phyloP scores from a whole-genome alignment of 2,113 vertebrate species.

The Pseudolaguvia tuberculata region DNA sequence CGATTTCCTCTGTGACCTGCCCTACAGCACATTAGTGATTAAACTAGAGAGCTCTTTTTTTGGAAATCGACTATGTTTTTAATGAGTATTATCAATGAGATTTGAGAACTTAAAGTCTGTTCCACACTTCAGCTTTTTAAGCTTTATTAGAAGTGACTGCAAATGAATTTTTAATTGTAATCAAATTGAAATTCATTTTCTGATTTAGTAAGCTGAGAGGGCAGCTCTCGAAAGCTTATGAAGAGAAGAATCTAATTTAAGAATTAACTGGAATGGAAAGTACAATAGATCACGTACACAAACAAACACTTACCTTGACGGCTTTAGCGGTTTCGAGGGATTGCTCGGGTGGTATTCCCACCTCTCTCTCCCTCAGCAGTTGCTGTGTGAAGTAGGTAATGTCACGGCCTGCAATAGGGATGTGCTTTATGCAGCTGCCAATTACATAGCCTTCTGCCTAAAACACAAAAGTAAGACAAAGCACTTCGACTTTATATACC shows the following conservation, averaged over 20 bases:
- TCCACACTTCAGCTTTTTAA: neutral
- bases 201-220: neutral
- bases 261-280: neutral
- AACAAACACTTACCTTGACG: constrained; percentile 79
- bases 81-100: neutral
- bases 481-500: neutral
- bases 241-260: neutral
- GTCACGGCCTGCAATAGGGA: constrained; percentile 95
- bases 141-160: neutral
- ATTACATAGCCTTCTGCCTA: constrained; percentile 98
- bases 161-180: neutral
- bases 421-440: constrained; percentile 99
- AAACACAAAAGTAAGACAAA: neutral
- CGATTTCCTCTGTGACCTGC: constrained; percentile 14
- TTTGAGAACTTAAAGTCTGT: neutral
- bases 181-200: neutral
- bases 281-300: neutral
- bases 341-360: constrained; percentile 96
- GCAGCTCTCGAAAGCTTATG: neutral
- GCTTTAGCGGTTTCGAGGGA: constrained; percentile 97
- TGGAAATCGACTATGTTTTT: neutral
- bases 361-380: constrained; percentile 89
- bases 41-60: neutral
- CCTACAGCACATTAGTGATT: constrained; percentile 5
- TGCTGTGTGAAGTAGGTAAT: constrained; percentile 99